Evolutionary conservation across 2,113 vertebrate genomes (phyloP).

Genomic region (Carettochelys insculpta): DNA sequence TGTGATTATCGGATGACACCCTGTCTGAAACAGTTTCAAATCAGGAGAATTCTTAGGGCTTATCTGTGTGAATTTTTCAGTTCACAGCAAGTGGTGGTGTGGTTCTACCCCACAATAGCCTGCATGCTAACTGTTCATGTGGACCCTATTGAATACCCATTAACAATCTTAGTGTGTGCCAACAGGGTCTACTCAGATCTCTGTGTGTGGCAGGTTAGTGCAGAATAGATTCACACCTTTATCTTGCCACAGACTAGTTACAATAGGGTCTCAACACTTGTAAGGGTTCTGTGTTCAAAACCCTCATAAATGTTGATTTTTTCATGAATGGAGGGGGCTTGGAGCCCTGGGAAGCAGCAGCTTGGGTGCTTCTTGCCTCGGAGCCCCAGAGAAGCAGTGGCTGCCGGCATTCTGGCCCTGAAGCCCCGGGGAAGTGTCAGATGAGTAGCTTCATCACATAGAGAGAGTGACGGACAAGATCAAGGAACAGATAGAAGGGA

Average conservation of each 20-base stretch:
- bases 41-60: neutral
- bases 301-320: too few species aligned
- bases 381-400: too few species aligned
- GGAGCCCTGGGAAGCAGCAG: too few species aligned
- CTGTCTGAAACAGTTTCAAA: neutral
- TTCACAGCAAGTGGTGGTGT: neutral
- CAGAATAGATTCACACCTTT: neutral
- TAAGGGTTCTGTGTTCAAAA: too few species aligned
- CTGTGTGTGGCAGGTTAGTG: neutral
- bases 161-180: neutral
- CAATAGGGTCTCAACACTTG: too few species aligned
- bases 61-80: neutral
- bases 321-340: too few species aligned
- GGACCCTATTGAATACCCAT: neutral
- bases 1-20: neutral
- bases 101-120: neutral
- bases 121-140: neutral
- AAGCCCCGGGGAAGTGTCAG: too few species aligned
- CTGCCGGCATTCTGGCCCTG: too few species aligned
- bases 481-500: too few species aligned
- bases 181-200: neutral
- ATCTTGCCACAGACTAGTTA: neutral
- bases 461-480: too few species aligned
- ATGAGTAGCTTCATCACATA: too few species aligned
- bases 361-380: too few species aligned